Conservation (phyloP, 37 sponge, comb jelly and placozoan genomes). For the Aphrocallistes beatrix region DNA sequence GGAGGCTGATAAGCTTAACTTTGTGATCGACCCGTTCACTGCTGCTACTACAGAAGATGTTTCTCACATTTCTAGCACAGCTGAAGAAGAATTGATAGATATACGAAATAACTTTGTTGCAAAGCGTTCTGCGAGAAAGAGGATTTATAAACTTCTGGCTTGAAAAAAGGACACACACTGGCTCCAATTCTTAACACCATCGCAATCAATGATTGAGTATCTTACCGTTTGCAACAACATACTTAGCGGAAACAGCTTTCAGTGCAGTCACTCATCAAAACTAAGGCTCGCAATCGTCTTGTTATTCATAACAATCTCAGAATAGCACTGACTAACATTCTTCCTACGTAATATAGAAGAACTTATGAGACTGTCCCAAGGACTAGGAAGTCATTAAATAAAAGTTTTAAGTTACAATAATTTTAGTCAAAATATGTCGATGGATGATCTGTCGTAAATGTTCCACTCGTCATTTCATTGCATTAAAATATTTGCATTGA, state of each 20-base stretch:
- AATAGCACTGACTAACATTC: background rate
- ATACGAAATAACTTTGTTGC: background rate
- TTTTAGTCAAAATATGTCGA: background rate
- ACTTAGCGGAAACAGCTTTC: background rate
- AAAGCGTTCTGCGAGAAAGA: too few species aligned
- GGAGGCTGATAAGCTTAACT: background rate
- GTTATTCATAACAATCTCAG: slow-evolving; percentile 9
- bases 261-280: slow-evolving; percentile 12
- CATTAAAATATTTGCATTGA: background rate
- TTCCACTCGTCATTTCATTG: background rate
- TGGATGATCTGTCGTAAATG: background rate
- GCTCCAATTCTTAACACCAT: background rate
- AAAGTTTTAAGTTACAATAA: background rate
- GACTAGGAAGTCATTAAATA: background rate
- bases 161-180: background rate
- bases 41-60: slow-evolving; percentile 9
- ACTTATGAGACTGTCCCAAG: background rate
- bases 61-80: background rate
- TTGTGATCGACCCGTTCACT: background rate
- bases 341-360: slow-evolving; percentile 3
- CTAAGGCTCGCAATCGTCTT: slow-evolving; percentile 6
- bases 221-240: background rate
- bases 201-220: background rate
- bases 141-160: background rate
- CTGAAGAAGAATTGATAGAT: background rate